Evolutionary conservation across 2,797 vertebrate genomes (phyloP).

Genomic region (Orientallactaga sibirica): DNA sequence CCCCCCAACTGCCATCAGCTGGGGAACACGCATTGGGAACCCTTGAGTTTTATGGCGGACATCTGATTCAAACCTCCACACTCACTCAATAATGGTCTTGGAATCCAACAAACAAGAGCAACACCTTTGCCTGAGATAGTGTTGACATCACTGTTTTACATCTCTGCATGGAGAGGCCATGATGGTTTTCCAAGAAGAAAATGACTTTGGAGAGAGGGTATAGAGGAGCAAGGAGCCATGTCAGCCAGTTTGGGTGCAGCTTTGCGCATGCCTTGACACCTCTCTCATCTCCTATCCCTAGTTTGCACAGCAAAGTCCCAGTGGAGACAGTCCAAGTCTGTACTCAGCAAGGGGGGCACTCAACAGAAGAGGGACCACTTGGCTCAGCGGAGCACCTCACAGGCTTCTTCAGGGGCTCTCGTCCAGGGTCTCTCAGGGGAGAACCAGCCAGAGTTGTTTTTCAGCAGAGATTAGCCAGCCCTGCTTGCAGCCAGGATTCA

Average conservation of each 20-base stretch:
- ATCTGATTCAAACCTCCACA: too few species aligned
- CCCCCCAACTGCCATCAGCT: too few species aligned
- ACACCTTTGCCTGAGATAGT: neutral
- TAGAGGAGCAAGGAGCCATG: neutral
- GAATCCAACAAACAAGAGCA: neutral
- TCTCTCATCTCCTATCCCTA: neutral
- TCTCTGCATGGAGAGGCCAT: neutral
- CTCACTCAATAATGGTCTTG: neutral
- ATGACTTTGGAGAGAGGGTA: neutral
- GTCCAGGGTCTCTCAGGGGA: neutral
- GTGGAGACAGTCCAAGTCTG: neutral
- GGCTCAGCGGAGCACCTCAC: too few species aligned
- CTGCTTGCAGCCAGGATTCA: neutral
- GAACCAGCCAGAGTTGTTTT: neutral
- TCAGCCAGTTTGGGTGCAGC: neutral
- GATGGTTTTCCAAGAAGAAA: slow-evolving; percentile 37
- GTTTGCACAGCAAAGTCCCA: neutral
- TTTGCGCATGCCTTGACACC: neutral
- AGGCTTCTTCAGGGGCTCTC: neutral
- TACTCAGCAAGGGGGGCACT: neutral
- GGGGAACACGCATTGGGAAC: too few species aligned
- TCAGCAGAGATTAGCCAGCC: neutral
- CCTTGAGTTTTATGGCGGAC: too few species aligned
- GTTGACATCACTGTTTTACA: neutral
- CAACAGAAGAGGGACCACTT: neutral